Base-by-base conservation (phyloP, 2,888 invertebrate genomes). In the Julus scandinavius region DNA sequence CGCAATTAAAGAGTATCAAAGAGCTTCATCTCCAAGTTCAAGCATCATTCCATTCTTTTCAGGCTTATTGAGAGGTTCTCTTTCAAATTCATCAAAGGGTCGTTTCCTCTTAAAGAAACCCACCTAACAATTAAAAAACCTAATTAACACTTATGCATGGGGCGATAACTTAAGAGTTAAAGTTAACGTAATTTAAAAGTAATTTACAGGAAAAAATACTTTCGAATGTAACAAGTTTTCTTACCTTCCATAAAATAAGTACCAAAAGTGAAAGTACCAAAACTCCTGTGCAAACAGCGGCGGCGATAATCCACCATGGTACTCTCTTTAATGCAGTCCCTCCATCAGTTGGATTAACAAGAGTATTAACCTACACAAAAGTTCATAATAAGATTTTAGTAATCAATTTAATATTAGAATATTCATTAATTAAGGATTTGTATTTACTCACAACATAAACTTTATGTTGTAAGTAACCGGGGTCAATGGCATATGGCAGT, bases 101-200 rank as follows among this genome's bases (percentile, higher is more conserved):
- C 97, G 95, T 93, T 97, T 96, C 91, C 97, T 95, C 92, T 97
- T 97, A 94, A 98, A 98, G 95, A 98, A 98, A 89, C 97, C 97
- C 92, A 96, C 96, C 97, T 97, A 13, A 38, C 0, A 86, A 58
- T n/a, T 17, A 83, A 29, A 29, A 50, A 88, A 58, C 17, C 49
- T 84, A 20, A 4, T 13, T 58, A n/a, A 11, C 13, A 11, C 17
- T 20, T 86, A 20, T 87, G 6, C 1, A 49, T 50, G 7, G 49
- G 54, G 49, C 13, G 40, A 72, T 17, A 86, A 88, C n/a, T 41
- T 20, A 15, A 87, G 50, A 29, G 29, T 29, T 29, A 29, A 29
- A 29, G 29, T 29, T 29, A 29, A 29, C 29, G 29, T 29, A 29
- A 29, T 29, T 29, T 29, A 29, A 29, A 29, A 29, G 29, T 29